Conservation (phyloP, 2,797 vertebrate species). For the Parauchenoglanis punctatus region DNA sequence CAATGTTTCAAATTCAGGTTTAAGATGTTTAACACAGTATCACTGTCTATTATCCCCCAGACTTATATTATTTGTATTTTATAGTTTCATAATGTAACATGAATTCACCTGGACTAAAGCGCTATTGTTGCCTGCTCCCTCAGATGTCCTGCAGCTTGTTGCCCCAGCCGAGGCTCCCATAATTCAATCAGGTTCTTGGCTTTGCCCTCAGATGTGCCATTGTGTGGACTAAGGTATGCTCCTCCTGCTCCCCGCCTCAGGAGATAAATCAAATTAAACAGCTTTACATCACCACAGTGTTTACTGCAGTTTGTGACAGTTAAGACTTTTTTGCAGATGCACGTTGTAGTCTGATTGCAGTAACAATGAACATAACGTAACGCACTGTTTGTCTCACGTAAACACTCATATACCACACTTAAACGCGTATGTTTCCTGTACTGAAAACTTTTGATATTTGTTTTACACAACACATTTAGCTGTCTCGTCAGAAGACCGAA, state of each 20-base stretch:
- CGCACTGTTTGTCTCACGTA: not conserved
- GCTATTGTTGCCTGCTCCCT: conserved; percentile 12
- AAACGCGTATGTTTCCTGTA: not conserved
- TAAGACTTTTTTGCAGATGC: not conserved
- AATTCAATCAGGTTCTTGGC: conserved; percentile 41
- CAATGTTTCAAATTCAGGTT: too few species aligned
- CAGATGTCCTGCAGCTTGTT: conserved; percentile 49
- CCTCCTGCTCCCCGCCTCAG: conserved; percentile 1
- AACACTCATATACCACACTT: not conserved
- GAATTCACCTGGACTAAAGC: conserved; percentile 23
- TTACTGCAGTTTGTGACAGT: conserved; percentile 3
- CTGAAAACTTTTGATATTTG: too few species aligned
- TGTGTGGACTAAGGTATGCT: conserved; percentile 39
- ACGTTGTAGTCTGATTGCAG: not conserved
- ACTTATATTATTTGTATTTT: not conserved
- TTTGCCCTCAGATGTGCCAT: conserved; percentile 43
- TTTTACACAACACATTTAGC: not conserved
- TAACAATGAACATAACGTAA: not conserved
- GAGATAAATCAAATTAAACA: conserved; percentile 28
- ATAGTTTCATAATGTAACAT: not conserved
- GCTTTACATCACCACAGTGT: conserved; percentile 4
- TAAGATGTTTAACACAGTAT: too few species aligned
- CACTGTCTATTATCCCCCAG: not conserved
- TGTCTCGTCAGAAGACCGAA: not conserved
- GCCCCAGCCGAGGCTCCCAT: conserved; percentile 37